Conservation (phyloP, 1,140 invertebrate genomes). For the Temnothorax longispinosus region DNA sequence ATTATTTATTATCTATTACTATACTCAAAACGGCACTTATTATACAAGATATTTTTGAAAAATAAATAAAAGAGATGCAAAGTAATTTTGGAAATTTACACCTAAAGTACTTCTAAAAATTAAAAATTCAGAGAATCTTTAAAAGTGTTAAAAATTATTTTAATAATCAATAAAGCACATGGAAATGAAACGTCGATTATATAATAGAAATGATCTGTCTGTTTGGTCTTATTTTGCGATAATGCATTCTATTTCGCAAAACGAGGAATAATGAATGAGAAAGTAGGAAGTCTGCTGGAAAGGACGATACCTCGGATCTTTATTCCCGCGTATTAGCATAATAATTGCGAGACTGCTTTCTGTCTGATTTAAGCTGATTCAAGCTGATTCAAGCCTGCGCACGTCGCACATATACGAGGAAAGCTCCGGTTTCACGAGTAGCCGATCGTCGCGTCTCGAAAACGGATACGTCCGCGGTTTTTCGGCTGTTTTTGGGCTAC, state of each 20-base stretch:
- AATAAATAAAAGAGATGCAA: neutral
- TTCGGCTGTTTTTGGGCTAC: slow-evolving; percentile 71
- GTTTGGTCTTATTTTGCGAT: slow-evolving; percentile 17
- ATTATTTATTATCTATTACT: neutral
- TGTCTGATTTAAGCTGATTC: slow-evolving; percentile 17
- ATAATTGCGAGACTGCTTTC: slow-evolving; percentile 77
- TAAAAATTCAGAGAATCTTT: neutral
- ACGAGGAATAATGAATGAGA: neutral
- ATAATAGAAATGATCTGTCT: neutral
- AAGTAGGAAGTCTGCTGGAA: neutral
- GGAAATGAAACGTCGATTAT: neutral
- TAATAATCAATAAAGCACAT: neutral
- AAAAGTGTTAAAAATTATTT: neutral
- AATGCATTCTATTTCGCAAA: slow-evolving; percentile 29
- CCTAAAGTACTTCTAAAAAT: neutral
- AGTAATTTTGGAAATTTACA: neutral
- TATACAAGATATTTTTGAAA: neutral
- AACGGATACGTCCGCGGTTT: slow-evolving; percentile 67
- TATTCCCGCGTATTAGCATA: slow-evolving; percentile 80
- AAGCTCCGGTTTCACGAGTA: slow-evolving; percentile 18
- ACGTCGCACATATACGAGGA: neutral
- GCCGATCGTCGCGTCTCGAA: slow-evolving; percentile 54
- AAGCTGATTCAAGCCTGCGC: slow-evolving; percentile 39
- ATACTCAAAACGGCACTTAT: neutral
- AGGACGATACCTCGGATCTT: slow-evolving; percentile 59